Conservation (phyloP, 2,113 vertebrate genomes). For the Syrrhaptes paradoxus region DNA sequence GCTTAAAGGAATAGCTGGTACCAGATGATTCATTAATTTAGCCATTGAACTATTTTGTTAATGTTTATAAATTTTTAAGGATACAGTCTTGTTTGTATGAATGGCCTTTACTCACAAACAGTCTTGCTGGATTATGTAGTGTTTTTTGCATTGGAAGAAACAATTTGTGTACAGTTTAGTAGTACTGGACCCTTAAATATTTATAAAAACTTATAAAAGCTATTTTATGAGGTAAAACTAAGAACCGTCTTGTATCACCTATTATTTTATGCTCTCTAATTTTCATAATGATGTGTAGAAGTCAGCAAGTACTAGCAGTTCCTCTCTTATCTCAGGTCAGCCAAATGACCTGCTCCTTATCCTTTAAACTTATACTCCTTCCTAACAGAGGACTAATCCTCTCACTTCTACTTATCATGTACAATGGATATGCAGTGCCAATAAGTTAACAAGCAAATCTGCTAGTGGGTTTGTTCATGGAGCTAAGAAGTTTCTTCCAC, state of each 20-base stretch:
- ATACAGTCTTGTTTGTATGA: not conserved
- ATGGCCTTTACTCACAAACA: not conserved
- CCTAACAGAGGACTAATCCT: not conserved
- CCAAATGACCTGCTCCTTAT: not conserved
- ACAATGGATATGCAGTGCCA: not conserved
- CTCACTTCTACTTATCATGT: not conserved
- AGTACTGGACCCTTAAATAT: not conserved
- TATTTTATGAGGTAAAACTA: constrained; percentile 24
- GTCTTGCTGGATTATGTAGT: not conserved
- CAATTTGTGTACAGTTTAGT: not conserved
- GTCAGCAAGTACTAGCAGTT: not conserved
- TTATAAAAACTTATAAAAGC: constrained; percentile 27
- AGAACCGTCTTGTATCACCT: not conserved
- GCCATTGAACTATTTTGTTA: not conserved
- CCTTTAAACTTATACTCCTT: not conserved
- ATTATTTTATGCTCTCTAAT: constrained; percentile 2
- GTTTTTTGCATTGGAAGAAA: not conserved
- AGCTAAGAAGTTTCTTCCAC: not conserved
- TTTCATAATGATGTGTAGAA: not conserved
- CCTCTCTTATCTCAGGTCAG: not conserved
- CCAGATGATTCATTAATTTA: constrained; percentile 7
- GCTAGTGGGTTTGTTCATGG: not conserved
- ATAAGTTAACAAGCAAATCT: not conserved
- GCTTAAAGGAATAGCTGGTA: not conserved
- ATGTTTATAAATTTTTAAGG: constrained; percentile 15